These are phyloP conservation scores for Vombatus ursinus DNA, from an alignment of 2,113 vertebrate genomes.

Conservation along the genomic window DNA sequence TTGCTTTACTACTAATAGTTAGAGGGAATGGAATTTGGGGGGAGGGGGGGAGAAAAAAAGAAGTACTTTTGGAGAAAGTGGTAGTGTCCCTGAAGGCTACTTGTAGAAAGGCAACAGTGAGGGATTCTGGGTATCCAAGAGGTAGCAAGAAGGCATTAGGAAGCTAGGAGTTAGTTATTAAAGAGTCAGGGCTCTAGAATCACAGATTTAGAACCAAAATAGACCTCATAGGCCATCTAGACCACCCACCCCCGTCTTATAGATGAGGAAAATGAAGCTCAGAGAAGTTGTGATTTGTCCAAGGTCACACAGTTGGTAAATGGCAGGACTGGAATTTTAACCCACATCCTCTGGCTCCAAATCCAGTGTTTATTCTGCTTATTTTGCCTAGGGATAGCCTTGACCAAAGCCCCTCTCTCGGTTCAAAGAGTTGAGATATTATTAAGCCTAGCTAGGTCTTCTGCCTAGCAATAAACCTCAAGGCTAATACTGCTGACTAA, in stretches of 20 bases:
- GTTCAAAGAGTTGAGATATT: background rate
- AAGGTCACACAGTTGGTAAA: background rate
- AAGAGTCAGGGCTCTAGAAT: background rate
- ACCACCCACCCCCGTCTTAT: background rate
- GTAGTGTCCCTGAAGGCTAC: background rate
- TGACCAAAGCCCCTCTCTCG: background rate
- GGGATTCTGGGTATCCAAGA: background rate
- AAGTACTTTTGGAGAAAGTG: background rate
- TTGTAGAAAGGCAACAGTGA: background rate
- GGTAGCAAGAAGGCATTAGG: background rate
- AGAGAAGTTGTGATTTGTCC: background rate
- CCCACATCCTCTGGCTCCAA: background rate
- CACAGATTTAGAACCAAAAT: background rate
- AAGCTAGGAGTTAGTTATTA: background rate
- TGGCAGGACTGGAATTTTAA: background rate
- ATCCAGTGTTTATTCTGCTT: background rate
- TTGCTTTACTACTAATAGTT: background rate
- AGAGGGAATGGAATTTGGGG: background rate
- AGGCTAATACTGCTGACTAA: background rate
- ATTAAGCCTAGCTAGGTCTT: background rate
- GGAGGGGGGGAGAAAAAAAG: background rate
- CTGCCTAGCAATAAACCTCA: background rate
- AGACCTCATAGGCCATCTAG: background rate
- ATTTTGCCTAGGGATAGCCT: background rate
- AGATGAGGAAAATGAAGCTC: background rate